These are phyloP conservation scores for Tonatia bakeri DNA, from an alignment of 2,113 vertebrate species.

Conservation along the genomic window DNA sequence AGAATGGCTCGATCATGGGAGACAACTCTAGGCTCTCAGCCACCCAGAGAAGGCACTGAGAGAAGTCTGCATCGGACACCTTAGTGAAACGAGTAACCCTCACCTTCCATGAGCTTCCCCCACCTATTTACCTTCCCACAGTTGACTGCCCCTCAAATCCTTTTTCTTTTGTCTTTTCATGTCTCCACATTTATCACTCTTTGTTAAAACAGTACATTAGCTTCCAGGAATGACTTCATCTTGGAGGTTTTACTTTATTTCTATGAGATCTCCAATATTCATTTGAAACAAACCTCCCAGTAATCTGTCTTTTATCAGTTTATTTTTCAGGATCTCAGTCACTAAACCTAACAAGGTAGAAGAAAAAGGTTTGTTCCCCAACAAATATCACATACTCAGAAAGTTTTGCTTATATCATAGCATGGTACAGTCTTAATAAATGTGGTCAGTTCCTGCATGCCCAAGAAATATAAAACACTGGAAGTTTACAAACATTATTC, in stretches of 20 bases:
- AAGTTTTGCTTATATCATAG: not conserved
- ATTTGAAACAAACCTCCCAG: not conserved
- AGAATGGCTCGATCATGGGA: not conserved
- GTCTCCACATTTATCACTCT: not conserved
- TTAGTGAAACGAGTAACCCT: not conserved
- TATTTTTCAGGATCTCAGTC: not conserved
- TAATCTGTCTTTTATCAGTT: not conserved
- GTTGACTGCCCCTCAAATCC: not conserved
- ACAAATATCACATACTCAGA: not conserved
- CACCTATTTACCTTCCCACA: not conserved
- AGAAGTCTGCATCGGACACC: not conserved
- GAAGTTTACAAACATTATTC: not conserved
- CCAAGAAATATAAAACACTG: not conserved
- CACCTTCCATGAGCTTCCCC: not conserved
- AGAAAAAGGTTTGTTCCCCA: not conserved
- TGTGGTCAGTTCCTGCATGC: not conserved
- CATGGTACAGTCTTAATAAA: not conserved
- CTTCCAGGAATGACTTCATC: not conserved
- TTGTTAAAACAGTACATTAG: not conserved
- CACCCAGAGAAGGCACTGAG: not conserved
- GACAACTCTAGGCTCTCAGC: not conserved
- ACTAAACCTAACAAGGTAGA: not conserved
- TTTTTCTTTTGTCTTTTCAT: not conserved
- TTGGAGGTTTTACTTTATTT: not conserved
- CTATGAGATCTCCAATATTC: not conserved